Conservation (phyloP, 2,797 vertebrate species). For the Coreius guichenoti region DNA sequence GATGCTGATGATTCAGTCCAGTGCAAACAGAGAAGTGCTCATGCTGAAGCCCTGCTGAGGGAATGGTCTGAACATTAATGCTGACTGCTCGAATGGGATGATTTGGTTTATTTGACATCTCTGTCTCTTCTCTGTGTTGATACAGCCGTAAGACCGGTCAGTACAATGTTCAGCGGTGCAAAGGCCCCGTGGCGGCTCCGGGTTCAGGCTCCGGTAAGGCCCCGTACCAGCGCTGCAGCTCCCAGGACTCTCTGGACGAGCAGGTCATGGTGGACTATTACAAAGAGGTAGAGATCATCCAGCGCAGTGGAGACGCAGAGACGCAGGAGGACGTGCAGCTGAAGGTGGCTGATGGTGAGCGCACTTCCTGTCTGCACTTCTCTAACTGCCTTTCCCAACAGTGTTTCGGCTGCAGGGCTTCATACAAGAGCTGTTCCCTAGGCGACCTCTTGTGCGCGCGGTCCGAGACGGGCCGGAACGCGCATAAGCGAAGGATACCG, state of each 20-base stretch:
- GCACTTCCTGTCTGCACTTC: too few relatives aligned
- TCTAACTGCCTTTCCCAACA: too few relatives aligned
- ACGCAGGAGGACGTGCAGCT: conserved; percentile 83
- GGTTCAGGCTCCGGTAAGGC: conserved; percentile 58
- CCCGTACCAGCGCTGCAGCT: conserved; percentile 80
- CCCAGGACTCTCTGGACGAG: conserved; percentile 96
- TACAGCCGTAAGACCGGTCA: conserved; percentile 84
- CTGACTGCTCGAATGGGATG: neutral
- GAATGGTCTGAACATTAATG: too few relatives aligned
- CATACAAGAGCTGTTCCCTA: too few relatives aligned
- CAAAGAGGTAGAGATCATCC: conserved; percentile 92
- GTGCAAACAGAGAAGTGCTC: neutral
- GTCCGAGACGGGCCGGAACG: too few relatives aligned
- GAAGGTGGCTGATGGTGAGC: conserved; percentile 90
- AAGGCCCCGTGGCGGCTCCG: conserved; percentile 56
- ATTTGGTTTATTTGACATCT: neutral
- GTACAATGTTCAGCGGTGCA: conserved; percentile 77
- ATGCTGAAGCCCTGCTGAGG: neutral
- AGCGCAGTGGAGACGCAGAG: conserved; percentile 78
- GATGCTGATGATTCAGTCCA: neutral
- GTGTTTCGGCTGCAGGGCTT: too few relatives aligned
- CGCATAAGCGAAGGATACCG: too few relatives aligned
- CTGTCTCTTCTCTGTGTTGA: conserved; percentile 36
- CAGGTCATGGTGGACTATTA: conserved; percentile 91
- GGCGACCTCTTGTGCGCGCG: too few relatives aligned